These are phyloP conservation scores for Chaenodraco wilsoni DNA, from an alignment of 2,797 vertebrate species.

Conservation along the genomic window DNA sequence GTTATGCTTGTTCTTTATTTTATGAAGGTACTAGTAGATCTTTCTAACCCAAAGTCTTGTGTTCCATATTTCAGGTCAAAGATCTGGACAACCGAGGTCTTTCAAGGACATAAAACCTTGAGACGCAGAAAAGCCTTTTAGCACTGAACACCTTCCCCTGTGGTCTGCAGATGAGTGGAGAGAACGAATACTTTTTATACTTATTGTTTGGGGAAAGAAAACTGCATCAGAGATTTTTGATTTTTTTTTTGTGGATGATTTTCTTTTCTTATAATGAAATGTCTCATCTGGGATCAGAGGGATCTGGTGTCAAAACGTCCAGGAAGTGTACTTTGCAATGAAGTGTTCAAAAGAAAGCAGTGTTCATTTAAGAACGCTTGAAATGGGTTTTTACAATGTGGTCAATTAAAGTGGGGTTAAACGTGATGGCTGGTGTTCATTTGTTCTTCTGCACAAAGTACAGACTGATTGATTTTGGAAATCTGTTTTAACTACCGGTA, in stretches of 20 bases:
- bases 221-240: slow-evolving; percentile 75
- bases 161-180: slow-evolving; percentile 78
- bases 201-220: slow-evolving; percentile 80
- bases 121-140: slow-evolving; percentile 54
- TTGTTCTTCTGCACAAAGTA: not conserved
- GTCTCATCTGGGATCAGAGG: slow-evolving; percentile 72
- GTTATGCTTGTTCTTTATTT: too few species aligned
- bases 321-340: slow-evolving; percentile 80
- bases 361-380: slow-evolving; percentile 80
- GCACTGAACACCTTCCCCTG: slow-evolving; percentile 89
- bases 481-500: not conserved
- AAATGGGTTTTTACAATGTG: slow-evolving; percentile 79
- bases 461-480: not conserved
- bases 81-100: slow-evolving; percentile 97
- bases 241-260: slow-evolving; percentile 59
- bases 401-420: slow-evolving; percentile 83
- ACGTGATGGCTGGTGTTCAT: slow-evolving; percentile 26
- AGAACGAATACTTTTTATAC: slow-evolving; percentile 84
- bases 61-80: slow-evolving; percentile 86
- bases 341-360: slow-evolving; percentile 77
- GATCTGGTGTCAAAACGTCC: slow-evolving; percentile 70
- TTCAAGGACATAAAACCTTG: slow-evolving; percentile 90
- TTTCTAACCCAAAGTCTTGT: slow-evolving; percentile 15
- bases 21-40: not conserved
- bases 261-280: slow-evolving; percentile 70